These are phyloP conservation scores for Hozukius guyotensis DNA, from an alignment of 2,797 vertebrate genomes.

Conservation along the genomic window DNA sequence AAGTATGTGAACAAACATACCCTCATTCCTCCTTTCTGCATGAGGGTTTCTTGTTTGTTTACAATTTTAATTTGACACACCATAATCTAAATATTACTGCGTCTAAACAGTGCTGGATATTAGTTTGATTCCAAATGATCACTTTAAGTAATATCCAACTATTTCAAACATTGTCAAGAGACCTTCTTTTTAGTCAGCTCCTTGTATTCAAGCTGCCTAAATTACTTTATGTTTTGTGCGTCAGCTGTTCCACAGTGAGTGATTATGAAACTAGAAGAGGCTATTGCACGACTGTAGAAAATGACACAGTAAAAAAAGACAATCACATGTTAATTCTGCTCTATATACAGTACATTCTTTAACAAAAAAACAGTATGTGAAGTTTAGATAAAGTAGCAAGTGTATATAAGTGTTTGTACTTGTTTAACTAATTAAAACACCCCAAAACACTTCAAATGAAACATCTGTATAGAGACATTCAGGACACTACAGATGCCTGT, in stretches of 20 bases:
- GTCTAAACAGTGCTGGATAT: not conserved
- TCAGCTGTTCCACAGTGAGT: not conserved
- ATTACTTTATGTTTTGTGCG: not conserved
- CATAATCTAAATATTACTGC: not conserved
- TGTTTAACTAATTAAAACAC: not conserved
- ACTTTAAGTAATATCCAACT: not conserved
- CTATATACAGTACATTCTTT: not conserved
- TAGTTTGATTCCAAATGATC: not conserved
- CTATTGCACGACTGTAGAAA: not conserved
- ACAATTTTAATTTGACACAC: not conserved
- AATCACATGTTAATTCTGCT: not conserved
- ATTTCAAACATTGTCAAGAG: conserved; percentile 7
- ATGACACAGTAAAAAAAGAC: not conserved
- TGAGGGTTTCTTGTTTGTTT: not conserved
- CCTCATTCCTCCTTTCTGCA: no score
- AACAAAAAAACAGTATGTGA: not conserved
- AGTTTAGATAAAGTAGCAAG: not conserved
- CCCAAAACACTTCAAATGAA: not conserved
- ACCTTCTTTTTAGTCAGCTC: not conserved
- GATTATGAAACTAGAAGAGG: not conserved
- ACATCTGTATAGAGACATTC: not conserved
- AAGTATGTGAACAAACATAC: no score
- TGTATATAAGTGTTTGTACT: not conserved
- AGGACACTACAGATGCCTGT: not conserved
- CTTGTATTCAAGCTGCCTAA: not conserved